Evolutionary conservation across 2,113 vertebrate species (phyloP), one percentile per base, ranked within the genome.

Genomic region (Podocnemis expansa): DNA sequence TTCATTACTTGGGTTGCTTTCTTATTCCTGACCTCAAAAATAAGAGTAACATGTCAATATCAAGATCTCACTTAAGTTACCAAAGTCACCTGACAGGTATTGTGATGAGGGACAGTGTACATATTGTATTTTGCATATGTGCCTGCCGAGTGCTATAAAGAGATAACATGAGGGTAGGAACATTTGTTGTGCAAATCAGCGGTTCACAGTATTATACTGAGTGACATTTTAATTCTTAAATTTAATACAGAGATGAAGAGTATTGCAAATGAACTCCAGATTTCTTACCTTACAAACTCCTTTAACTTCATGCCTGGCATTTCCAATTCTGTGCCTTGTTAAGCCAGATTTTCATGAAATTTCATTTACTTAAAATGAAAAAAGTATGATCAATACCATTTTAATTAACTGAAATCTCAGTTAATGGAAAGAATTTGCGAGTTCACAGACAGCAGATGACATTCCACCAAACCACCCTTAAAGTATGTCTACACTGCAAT

Each of bases 171-270:
- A 88, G 91, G 84, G 94, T 95, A 96, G 63, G 78, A 63, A 93
- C 95, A 96, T 89, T 92, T 95, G 94, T 80, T 97, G 10, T 22
- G 51, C 17, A 78, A 93, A 56, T 75, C 67, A 90, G 81, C 92
- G 94, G 92, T 96, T 96, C 92, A 92, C 83, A 91, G 84, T 95
- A 89, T 94, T 96, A 89, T 54, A 45, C 83, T 91, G 89, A 95
- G 91, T 94, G 88, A 63, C 88, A 84, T 93, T 95, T 95, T 96
- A 58, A 41, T 93, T 2, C 78, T 93, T 93, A 12, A 93, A 34
- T 78, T 90, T 76, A 93, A 51, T 93, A 89, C 51, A 94, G 89
- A 84, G 56, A 86, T 84, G 88, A 93, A 93, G 78, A 58, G 87
- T 93, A n/a, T 82, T 45, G 86, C 60, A 91, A 81, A 19, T 43